Conservation (phyloP, 2,888 invertebrate species). For the Tiliacea citrago region DNA sequence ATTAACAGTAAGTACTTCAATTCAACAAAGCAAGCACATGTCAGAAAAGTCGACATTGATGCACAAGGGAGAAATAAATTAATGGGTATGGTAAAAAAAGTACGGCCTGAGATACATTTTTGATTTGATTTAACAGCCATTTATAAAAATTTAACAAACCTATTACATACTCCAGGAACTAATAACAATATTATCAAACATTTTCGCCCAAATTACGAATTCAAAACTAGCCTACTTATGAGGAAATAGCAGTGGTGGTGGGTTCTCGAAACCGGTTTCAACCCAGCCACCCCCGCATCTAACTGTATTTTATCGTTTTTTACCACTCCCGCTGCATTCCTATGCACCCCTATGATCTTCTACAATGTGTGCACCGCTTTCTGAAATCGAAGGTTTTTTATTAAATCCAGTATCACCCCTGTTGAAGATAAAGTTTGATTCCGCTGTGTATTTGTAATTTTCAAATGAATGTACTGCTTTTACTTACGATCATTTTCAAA, state of each 20-base stretch:
- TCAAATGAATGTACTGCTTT: neutral
- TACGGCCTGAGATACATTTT: neutral
- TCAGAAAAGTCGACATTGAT: neutral
- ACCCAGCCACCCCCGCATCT: conserved; percentile 78
- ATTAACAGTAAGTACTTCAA: neutral
- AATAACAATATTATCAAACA: neutral
- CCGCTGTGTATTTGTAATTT: conserved; percentile 12
- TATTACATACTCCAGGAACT: neutral
- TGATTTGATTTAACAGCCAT: neutral
- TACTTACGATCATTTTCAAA: neutral
- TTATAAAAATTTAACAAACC: neutral
- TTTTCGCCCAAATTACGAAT: conserved; percentile 22
- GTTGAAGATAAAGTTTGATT: conserved; percentile 30
- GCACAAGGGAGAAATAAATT: neutral
- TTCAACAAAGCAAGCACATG: no score
- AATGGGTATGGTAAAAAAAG: neutral
- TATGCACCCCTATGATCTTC: conserved; percentile 84
- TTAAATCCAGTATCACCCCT: conserved; percentile 49
- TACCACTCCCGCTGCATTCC: conserved; percentile 84
- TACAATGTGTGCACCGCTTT: conserved; percentile 64
- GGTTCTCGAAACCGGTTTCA: conserved; percentile 77
- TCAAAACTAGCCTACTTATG: conserved; percentile 28
- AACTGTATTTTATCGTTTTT: conserved; percentile 88
- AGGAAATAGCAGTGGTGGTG: conserved; percentile 77
- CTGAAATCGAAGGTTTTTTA: conserved; percentile 66